These are phyloP conservation scores for Ciconia nigra DNA, from an alignment of 2,797 vertebrate species.

Conservation along the genomic window DNA sequence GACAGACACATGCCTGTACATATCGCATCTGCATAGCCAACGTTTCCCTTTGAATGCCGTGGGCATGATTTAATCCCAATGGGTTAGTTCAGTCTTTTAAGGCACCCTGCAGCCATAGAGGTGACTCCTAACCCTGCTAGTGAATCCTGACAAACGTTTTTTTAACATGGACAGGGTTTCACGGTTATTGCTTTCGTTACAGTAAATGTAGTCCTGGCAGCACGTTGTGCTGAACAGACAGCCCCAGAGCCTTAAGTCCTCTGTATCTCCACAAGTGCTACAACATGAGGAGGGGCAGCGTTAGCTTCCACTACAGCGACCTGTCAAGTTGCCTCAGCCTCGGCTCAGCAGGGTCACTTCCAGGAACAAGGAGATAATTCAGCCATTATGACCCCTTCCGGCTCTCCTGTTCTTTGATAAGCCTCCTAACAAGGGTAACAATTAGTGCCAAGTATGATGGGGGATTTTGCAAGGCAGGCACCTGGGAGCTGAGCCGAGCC, in stretches of 20 bases:
- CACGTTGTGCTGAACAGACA: background rate
- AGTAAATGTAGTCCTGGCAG: background rate
- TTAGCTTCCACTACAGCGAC: conserved; percentile 48
- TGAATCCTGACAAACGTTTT: background rate
- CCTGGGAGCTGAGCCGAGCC: background rate
- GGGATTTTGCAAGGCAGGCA: conserved; percentile 19
- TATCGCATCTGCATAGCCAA: background rate
- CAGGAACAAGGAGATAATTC: conserved; percentile 70
- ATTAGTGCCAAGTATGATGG: conserved; percentile 51
- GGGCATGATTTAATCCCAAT: background rate
- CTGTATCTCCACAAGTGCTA: background rate
- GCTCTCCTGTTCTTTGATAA: conserved; percentile 38
- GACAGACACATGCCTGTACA: background rate
- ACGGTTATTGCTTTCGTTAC: background rate
- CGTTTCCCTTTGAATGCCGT: background rate
- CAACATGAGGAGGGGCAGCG: background rate
- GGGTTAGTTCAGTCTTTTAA: background rate
- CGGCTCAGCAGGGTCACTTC: conserved; percentile 47
- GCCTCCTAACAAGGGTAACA: conserved; percentile 49
- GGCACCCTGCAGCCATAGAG: background rate
- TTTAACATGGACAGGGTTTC: background rate
- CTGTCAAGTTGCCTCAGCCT: conserved; percentile 56
- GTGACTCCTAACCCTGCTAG: background rate
- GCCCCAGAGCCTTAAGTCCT: background rate
- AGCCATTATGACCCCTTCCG: conserved; percentile 32